Conservation (phyloP, 1,140 invertebrate species). For the Ceratitis capitata region DNA sequence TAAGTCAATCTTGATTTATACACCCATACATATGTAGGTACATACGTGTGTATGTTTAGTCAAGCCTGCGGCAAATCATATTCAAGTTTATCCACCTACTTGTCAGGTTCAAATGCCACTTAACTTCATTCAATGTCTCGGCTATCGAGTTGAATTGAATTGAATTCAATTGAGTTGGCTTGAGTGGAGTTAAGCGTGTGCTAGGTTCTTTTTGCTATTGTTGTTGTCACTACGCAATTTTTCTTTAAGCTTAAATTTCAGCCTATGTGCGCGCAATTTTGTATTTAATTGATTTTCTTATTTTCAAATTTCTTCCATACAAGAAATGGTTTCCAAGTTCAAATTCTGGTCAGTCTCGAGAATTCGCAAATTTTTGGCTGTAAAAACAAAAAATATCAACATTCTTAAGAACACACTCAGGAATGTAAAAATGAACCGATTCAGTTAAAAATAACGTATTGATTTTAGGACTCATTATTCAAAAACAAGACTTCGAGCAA, state of each 20-base stretch:
- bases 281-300: not conserved
- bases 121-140: conserved; percentile 38
- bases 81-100: conserved; percentile 30
- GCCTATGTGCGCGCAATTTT: not conserved
- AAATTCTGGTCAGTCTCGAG: no score
- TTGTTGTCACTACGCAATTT: not conserved
- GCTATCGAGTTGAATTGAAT: not conserved
- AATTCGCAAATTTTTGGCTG: no score
- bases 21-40: not conserved
- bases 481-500: no score
- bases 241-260: not conserved
- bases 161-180: no score
- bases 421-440: no score
- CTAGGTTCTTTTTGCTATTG: not conserved
- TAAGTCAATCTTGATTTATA: not conserved
- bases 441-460: no score
- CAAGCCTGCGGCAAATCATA: not conserved
- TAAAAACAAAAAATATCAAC: no score
- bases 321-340: no score
- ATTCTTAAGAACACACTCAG: no score
- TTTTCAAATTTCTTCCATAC: no score
- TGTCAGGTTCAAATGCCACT: conserved; percentile 37
- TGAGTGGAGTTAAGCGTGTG: not conserved
- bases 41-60: not conserved
- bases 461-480: no score